Percentiles rank a stretch among this genome's conserved stretches.
Evolutionary conservation across 2,797 vertebrate species (phyloP).

Genomic region (Squalus acanthias): DNA sequence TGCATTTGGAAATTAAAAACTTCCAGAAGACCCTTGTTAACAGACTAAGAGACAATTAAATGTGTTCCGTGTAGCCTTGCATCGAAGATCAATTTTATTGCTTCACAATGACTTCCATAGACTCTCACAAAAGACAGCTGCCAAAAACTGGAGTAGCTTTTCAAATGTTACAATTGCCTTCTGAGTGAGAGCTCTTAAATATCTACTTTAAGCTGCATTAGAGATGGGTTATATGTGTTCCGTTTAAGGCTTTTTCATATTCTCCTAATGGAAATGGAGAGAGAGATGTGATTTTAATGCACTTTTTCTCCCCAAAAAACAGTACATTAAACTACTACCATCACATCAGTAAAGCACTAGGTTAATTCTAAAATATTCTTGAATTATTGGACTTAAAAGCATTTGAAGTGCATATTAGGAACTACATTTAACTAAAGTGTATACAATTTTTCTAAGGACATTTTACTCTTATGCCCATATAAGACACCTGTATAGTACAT

Average conservation of each 20-base stretch:
- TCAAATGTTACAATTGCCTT: conserved; percentile 38
- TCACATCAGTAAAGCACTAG: conserved; percentile 36
- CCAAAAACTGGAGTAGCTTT: conserved; percentile 35
- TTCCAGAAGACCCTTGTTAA: conserved; percentile 33
- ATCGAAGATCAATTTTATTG: conserved; percentile 37
- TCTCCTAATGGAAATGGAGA: conserved; percentile 35
- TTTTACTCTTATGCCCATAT: conserved; percentile 24
- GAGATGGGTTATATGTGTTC: conserved; percentile 32
- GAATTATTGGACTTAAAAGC: conserved; percentile 37
- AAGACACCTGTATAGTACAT: conserved; percentile 9
- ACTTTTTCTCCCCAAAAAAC: conserved; percentile 30
- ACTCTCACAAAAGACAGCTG: conserved; percentile 35
- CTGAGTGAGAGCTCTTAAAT: conserved; percentile 36
- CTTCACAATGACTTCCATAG: conserved; percentile 36
- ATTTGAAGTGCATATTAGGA: conserved; percentile 38
- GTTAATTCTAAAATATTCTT: conserved; percentile 38
- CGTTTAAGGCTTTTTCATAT: conserved; percentile 32
- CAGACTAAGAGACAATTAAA: conserved; percentile 37
- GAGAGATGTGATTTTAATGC: conserved; percentile 37
- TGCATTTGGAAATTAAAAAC: conserved; percentile 38
- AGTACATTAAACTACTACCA: conserved; percentile 32
- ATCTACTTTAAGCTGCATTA: conserved; percentile 38
- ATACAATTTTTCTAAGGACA: conserved; percentile 34
- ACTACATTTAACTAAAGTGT: conserved; percentile 38
- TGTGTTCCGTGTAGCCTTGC: neutral